Conservation (phyloP, 2,888 invertebrate genomes). For the Globia sparganii region DNA sequence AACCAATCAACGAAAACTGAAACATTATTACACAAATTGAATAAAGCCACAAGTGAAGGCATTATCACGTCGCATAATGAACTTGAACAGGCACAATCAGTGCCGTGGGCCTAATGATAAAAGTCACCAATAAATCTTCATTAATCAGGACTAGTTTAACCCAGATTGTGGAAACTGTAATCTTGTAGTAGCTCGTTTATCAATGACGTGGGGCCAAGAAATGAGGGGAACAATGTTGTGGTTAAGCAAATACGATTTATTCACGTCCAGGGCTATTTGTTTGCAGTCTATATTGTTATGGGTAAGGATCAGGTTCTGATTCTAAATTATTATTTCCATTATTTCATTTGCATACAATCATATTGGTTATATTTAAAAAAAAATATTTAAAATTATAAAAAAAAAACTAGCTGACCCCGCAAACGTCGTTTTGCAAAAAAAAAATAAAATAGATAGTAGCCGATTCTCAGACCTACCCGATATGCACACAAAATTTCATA, state of each 20-base stretch:
- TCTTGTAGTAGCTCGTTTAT: conserved; percentile 63
- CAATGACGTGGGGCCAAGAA: conserved; percentile 55
- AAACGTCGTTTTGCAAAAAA: too few species aligned
- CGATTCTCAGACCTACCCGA: too few species aligned
- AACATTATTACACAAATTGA: conserved; percentile 34
- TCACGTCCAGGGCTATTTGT: conserved; percentile 5
- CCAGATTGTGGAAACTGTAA: conserved; percentile 67
- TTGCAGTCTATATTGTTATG: conserved; percentile 9
- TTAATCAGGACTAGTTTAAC: conserved; percentile 71
- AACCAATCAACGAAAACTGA: background rate
- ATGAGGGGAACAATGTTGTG: conserved; percentile 31
- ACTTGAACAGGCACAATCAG: conserved; percentile 59
- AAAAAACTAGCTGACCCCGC: too few species aligned
- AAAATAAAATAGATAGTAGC: too few species aligned
- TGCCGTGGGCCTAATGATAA: conserved; percentile 56
- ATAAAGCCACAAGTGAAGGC: conserved; percentile 18
- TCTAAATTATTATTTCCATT: background rate
- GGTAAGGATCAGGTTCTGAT: background rate
- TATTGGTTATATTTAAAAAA: background rate
- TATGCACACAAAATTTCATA: too few species aligned
- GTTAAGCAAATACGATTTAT: conserved; percentile 46
- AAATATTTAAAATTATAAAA: background rate
- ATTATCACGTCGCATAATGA: conserved; percentile 54
- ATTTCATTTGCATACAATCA: background rate
- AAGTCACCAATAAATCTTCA: conserved; percentile 71